phyloP scores from a whole-genome alignment of 2,113 vertebrate species.

The Craseonycteris thonglongyai region DNA sequence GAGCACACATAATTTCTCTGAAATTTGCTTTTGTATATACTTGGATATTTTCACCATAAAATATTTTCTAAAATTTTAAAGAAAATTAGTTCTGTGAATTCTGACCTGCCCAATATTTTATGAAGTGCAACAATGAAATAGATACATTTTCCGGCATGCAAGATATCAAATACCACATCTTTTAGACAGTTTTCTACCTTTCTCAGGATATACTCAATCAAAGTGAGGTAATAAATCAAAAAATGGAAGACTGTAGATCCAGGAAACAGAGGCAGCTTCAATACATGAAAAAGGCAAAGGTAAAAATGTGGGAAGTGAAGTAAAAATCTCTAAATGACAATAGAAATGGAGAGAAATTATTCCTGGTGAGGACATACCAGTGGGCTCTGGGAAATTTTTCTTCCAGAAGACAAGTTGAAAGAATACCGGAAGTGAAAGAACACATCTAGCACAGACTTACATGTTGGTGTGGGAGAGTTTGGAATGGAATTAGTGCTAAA shows the following conservation, averaged over 20 bases:
- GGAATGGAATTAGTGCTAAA: not conserved
- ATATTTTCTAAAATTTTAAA: not conserved
- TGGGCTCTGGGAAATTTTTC: not conserved
- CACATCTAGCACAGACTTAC: not conserved
- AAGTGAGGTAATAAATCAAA: not conserved
- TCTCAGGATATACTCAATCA: not conserved
- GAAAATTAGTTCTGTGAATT: not conserved
- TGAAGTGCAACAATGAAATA: not conserved
- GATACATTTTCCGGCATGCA: not conserved
- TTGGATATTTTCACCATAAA: not conserved
- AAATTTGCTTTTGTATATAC: not conserved
- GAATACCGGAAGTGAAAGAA: not conserved
- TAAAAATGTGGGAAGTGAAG: not conserved
- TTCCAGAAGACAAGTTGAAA: not conserved
- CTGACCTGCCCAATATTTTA: not conserved
- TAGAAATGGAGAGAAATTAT: not conserved
- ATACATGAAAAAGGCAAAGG: not conserved
- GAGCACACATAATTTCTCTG: not conserved
- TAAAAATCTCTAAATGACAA: not conserved
- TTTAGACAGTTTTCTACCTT: not conserved
- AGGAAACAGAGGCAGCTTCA: not conserved
- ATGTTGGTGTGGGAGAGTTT: not conserved
- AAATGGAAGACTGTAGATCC: not conserved
- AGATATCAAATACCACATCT: not conserved
- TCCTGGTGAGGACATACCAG: not conserved